Evolutionary conservation across 2,797 vertebrate genomes (phyloP), one percentile per base, ranked within the genome.

Genomic region (Spinibarbus caldwelli): DNA sequence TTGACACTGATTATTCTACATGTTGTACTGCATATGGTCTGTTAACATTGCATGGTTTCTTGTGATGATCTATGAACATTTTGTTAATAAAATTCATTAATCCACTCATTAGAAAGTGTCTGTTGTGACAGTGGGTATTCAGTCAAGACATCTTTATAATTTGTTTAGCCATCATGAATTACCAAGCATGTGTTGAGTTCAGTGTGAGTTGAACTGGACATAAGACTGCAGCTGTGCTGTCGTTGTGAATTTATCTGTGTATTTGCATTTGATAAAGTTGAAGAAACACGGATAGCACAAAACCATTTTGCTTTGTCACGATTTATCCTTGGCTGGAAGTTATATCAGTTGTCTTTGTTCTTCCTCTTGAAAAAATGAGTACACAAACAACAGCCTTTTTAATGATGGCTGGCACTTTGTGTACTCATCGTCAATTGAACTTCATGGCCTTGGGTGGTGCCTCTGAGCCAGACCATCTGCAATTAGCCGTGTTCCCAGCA

Each of bases 401-500:
- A 78, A 62, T 26, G 34, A 26, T 41, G 8, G 6, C 62, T 72
- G 38, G 49, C 62, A 77, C 38, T 41, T 31, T 75, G 77, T 80
- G 43, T 29, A 34, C 26, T 73, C n/a, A 67, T 87, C 31, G 41
- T 43, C 41, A 75, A 14, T 57, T 47, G n/a, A 68, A 26, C 59
- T 80, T 43, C 29, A 45, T 80, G 67, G 83, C 54, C 77, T 71
- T 79, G 67, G 54, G 77, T 72, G 67, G 31, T 80, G 83, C 71
- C 45, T 68, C 47, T 31, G 29, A 81, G 70, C 59, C 34, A 23
- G 78, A 49, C 43, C 68, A 70, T 57, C 64, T 80, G 79, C 70
- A 31, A 80, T 85, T 77, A 87, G 57, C 80, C 38, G 52, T 75
- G 52, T 84, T 83, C 82, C 43, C 78, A 78, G 70, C 78, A 76